Evolutionary conservation across 1,140 invertebrate genomes (phyloP).

Genomic region (Pomacea maculata): DNA sequence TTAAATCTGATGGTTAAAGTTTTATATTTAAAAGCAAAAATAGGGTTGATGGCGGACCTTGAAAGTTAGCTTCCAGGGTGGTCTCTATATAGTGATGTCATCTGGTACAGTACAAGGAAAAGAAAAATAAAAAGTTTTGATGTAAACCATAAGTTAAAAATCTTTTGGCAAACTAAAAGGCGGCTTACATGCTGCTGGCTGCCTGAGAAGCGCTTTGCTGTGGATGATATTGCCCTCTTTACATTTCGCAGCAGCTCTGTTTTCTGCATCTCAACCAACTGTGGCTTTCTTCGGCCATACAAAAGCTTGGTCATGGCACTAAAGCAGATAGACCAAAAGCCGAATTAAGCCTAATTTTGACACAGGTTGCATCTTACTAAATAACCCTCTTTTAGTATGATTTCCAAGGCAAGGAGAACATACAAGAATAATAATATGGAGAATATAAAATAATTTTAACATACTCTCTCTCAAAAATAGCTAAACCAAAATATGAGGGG

Average conservation of each 20-base stretch:
- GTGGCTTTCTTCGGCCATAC: conserved; percentile 28
- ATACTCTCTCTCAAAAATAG: not conserved
- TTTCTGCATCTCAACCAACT: conserved; percentile 30
- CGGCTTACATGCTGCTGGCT: conserved; percentile 58
- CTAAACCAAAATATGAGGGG: no score
- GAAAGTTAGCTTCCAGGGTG: no score
- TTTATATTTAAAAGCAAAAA: not conserved
- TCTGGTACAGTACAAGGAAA: no score
- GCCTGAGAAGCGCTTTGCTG: conserved; percentile 53
- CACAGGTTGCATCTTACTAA: no score
- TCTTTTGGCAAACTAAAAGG: not conserved
- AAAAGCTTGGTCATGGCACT: conserved; percentile 45
- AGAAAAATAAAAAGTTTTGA: not conserved
- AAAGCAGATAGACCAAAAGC: conserved; percentile 11
- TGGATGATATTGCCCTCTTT: conserved; percentile 53
- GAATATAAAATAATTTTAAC: not conserved
- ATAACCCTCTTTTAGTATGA: not conserved
- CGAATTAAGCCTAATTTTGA: no score
- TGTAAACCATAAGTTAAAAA: not conserved
- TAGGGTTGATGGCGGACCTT: not conserved
- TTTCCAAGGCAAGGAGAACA: not conserved
- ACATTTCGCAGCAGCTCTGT: conserved; percentile 46
- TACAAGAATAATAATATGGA: not conserved
- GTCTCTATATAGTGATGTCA: no score
- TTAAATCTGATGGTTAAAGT: not conserved